A percentile compares a stretch with the other conserved stretches of the same genome.
Evolutionary conservation across 1,140 invertebrate species (phyloP).

Genomic region (Goniozus legneri): DNA sequence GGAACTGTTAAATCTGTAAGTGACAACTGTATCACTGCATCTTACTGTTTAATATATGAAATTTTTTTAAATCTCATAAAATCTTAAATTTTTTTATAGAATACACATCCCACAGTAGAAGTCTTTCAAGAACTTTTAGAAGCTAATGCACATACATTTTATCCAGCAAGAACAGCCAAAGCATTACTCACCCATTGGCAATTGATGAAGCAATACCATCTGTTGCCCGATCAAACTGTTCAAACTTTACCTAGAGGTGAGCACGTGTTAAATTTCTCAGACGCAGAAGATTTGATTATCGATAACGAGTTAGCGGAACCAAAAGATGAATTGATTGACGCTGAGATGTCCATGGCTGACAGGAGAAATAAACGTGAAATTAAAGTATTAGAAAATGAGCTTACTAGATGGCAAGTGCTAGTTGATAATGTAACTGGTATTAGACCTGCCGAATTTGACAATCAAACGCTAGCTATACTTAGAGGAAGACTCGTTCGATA

Average conservation of each 20-base stretch:
- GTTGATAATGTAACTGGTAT: conserved; percentile 84
- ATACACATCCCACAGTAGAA: conserved; percentile 67
- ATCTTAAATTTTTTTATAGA: conserved; percentile 36
- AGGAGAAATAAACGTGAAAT: conserved; percentile 79
- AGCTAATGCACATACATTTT: conserved; percentile 80
- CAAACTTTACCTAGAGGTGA: conserved; percentile 64
- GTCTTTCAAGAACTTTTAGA: conserved; percentile 85
- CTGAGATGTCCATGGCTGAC: conserved; percentile 66
- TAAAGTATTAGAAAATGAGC: conserved; percentile 82
- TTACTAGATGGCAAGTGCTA: conserved; percentile 89
- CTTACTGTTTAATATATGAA: background rate
- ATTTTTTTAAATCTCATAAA: conserved; percentile 8
- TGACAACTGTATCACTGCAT: conserved; percentile 20
- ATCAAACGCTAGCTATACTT: conserved; percentile 90
- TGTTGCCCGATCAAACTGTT: conserved; percentile 86
- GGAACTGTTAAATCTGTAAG: conserved; percentile 79
- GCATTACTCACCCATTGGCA: conserved; percentile 86
- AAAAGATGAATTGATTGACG: conserved; percentile 72
- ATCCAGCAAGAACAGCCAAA: conserved; percentile 82
- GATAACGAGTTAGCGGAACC: conserved; percentile 78
- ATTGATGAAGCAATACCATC: conserved; percentile 87
- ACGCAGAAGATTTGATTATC: conserved; percentile 86
- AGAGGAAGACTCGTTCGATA: conserved; percentile 88
- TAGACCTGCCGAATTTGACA: conserved; percentile 80
- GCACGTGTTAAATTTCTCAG: conserved; percentile 80